Evolutionary conservation across 2,888 invertebrate genomes (phyloP).

Genomic region (Leptogaster cylindrica): DNA sequence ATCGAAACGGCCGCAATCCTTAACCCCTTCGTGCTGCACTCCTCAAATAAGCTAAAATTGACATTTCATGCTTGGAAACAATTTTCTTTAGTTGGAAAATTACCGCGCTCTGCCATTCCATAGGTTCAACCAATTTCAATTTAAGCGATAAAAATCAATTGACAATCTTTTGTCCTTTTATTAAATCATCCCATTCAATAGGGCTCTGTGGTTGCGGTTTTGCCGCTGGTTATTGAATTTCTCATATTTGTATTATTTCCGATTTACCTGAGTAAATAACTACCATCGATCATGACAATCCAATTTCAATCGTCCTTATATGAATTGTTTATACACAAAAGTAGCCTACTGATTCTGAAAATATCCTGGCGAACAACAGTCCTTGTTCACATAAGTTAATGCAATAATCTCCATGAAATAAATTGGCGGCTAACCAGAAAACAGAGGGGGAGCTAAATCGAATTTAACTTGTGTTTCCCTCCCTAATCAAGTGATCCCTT

Average conservation of each 20-base stretch:
- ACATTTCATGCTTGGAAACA: constrained; percentile 62
- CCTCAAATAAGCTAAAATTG: constrained; percentile 53
- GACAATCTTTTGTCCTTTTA: not conserved
- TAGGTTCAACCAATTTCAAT: constrained; percentile 13
- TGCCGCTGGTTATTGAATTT: too few species aligned
- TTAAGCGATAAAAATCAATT: constrained; percentile 29
- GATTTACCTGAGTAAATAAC: too few species aligned
- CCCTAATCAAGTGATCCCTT: not conserved
- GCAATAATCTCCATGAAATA: constrained; percentile 41
- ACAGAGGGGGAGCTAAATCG: constrained; percentile 4
- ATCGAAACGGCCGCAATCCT: not conserved
- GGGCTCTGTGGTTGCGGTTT: not conserved
- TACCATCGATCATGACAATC: too few species aligned
- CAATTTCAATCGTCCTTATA: too few species aligned
- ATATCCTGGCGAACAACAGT: constrained; percentile 19
- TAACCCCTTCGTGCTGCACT: not conserved
- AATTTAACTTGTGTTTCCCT: not conserved
- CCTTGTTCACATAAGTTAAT: constrained; percentile 13
- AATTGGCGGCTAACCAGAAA: constrained; percentile 40
- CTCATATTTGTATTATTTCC: too few species aligned
- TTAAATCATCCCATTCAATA: not conserved
- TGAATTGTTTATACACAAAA: too few species aligned
- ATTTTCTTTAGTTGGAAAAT: constrained; percentile 51
- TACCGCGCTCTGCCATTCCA: constrained; percentile 10
- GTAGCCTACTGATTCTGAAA: constrained; percentile 42